Conservation (phyloP, 1,140 invertebrate species). For the Ylistrum balloti region DNA sequence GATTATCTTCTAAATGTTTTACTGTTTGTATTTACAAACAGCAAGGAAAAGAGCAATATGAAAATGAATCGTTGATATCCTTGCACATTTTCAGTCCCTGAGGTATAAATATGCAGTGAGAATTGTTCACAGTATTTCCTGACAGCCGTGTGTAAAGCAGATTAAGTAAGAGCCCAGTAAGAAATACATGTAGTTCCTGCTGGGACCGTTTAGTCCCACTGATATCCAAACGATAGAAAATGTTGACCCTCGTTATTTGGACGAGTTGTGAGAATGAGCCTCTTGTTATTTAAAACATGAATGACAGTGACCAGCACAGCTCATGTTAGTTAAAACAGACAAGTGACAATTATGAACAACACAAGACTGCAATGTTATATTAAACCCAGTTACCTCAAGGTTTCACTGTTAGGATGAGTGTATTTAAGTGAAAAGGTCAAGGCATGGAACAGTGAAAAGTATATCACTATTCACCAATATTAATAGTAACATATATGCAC, state of each 20-base stretch:
- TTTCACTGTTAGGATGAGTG: neutral
- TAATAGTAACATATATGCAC: neutral
- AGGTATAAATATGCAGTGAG: conserved; percentile 38
- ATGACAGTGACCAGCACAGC: conserved; percentile 30
- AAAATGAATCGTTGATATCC: conserved; percentile 26
- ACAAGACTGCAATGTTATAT: neutral
- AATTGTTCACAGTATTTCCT: neutral
- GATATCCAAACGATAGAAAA: neutral
- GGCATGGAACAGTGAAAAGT: neutral
- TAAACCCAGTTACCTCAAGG: neutral
- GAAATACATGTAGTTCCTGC: neutral
- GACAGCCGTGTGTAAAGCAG: neutral
- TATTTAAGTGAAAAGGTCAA: neutral
- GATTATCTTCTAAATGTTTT: neutral
- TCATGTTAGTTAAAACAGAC: neutral
- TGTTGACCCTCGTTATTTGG: neutral
- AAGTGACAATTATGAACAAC: neutral
- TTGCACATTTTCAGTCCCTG: conserved; percentile 31
- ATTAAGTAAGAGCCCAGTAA: neutral
- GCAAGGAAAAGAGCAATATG: neutral
- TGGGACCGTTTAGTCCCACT: neutral
- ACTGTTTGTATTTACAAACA: neutral
- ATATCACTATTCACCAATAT: neutral
- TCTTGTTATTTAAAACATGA: neutral
- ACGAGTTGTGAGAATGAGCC: neutral